Conservation (phyloP, 1,140 invertebrate species). For the Halesus radiatus region DNA sequence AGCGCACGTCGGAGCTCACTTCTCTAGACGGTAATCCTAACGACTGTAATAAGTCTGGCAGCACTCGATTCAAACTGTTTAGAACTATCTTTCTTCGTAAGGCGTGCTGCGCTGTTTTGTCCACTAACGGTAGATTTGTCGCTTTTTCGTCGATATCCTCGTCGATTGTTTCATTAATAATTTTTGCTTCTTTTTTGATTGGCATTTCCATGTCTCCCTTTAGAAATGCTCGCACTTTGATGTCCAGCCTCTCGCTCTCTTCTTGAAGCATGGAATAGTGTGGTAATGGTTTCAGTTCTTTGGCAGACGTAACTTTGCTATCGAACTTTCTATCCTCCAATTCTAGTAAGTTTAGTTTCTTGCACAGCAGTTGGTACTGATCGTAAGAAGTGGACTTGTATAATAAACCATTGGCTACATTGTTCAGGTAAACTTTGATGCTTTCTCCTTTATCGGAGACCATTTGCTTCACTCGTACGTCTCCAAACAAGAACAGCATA, state of each 20-base stretch:
- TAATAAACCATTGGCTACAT: slow-evolving; percentile 64
- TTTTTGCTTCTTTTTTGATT: slow-evolving; percentile 53
- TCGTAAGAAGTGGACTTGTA: slow-evolving; percentile 66
- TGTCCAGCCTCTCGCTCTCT: slow-evolving; percentile 70
- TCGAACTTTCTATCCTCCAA: slow-evolving; percentile 70
- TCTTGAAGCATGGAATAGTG: slow-evolving; percentile 72
- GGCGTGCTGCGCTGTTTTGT: slow-evolving; percentile 71
- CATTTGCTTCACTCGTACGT: slow-evolving; percentile 71
- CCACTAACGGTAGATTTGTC: slow-evolving; percentile 69
- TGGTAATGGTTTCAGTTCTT: slow-evolving; percentile 70
- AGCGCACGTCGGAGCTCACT: slow-evolving; percentile 66
- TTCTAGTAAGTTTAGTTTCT: slow-evolving; percentile 71
- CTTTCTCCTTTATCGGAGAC: slow-evolving; percentile 69
- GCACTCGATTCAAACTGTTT: slow-evolving; percentile 70
- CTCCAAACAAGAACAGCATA: slow-evolving; percentile 71
- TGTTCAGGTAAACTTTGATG: slow-evolving; percentile 70
- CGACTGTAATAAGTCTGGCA: slow-evolving; percentile 65
- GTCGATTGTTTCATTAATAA: slow-evolving; percentile 53
- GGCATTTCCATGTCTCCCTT: slow-evolving; percentile 64
- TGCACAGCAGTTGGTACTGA: slow-evolving; percentile 71
- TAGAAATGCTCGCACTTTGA: slow-evolving; percentile 73
- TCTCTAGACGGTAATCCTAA: slow-evolving; percentile 62
- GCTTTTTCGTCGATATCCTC: slow-evolving; percentile 58
- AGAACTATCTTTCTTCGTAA: slow-evolving; percentile 72
- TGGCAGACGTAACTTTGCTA: slow-evolving; percentile 59